Conservation (phyloP, 2,888 invertebrate species). For the Crioceris asparagi region DNA sequence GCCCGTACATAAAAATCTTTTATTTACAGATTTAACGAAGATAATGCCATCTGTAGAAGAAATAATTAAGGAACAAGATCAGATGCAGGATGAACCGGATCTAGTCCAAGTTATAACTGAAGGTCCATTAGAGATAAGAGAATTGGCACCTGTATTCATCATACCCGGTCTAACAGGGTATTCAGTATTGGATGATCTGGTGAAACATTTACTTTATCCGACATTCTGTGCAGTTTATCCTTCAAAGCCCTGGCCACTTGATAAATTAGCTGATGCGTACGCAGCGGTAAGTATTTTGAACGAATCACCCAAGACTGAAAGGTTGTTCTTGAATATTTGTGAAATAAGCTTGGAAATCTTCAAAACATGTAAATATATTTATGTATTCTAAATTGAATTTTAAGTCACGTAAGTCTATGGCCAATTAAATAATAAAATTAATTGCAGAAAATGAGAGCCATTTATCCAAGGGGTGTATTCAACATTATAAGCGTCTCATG, state of each 20-base stretch:
- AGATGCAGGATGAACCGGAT: conserved; percentile 27
- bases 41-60: conserved; percentile 29
- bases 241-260: conserved; percentile 21
- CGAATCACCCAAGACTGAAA: no score
- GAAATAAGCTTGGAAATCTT: no score
- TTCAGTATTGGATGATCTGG: conserved; percentile 26
- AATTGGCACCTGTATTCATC: conserved; percentile 35
- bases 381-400: no score
- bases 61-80: conserved; percentile 23
- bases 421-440: conserved; percentile 9
- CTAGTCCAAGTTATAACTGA: conserved; percentile 32
- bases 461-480: conserved; percentile 55
- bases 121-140: conserved; percentile 32
- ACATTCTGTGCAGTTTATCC: conserved; percentile 34
- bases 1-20: no score
- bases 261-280: conserved; percentile 28
- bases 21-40: conserved; percentile 30
- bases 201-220: conserved; percentile 32
- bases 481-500: conserved; percentile 81
- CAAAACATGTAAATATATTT: no score
- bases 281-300: conserved; percentile 26
- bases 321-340: no score
- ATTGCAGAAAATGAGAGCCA: conserved; percentile 48
- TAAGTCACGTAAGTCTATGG: no score
- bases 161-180: conserved; percentile 34